phyloP scores from a whole-genome alignment of 1,140 invertebrate species.

The Lucilia sericata region DNA sequence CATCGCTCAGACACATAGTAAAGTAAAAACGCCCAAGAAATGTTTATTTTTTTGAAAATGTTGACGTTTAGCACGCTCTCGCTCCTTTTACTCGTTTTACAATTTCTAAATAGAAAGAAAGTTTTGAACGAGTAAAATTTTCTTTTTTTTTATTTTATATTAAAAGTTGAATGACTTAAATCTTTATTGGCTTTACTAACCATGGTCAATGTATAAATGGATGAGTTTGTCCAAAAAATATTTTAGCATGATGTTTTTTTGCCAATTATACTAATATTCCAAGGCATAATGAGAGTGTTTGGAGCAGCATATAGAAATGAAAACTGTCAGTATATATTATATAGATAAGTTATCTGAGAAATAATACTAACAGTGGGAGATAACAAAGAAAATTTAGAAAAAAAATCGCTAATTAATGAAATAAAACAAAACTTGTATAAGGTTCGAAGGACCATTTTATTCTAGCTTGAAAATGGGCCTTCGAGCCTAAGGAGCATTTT shows the following conservation, averaged over 20 bases:
- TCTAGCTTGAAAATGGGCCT: no score
- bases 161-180: constrained; percentile 38
- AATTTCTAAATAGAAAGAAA: constrained; percentile 23
- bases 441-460: no score
- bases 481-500: no score
- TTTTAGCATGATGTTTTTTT: neutral
- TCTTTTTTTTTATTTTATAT: neutral
- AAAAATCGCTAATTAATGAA: no score
- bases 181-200: constrained; percentile 31
- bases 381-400: no score
- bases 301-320: neutral
- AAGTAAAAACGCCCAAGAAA: neutral
- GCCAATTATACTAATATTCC: neutral
- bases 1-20: no score
- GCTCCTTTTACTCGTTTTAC: neutral
- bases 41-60: constrained; percentile 1
- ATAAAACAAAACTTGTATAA: no score
- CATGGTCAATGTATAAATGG: constrained; percentile 25
- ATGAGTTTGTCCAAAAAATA: neutral
- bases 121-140: neutral
- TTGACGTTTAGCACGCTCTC: constrained; percentile 7
- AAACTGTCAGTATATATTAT: neutral
- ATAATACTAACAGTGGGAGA: neutral
- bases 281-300: neutral
- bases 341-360: neutral